Base-by-base conservation (phyloP, 2,113 vertebrate species). In the Ondatra zibethicus region DNA sequence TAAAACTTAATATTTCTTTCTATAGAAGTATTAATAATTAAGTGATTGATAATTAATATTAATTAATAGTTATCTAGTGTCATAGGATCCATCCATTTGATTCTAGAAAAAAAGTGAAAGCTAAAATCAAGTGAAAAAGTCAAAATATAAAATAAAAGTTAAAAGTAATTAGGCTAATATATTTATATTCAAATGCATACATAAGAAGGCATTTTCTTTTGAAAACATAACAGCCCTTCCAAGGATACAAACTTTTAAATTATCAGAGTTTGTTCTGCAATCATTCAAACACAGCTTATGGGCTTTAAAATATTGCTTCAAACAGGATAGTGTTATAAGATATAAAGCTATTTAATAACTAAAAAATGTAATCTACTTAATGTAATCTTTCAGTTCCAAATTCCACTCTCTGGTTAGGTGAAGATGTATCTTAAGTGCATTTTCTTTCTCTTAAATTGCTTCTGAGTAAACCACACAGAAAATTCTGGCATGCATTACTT, bases 311-410 rank as follows among this genome's bases (percentile, higher is more conserved):
- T 65, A 85, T 65, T 65, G n/a, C 1, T 39, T 13, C 66, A 91
- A 82, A 88, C 55, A 85, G 3, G 23, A 27, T 31, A 95, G 82
- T 82, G 39, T 2, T 97, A 89, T 77, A 77, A 88, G 72, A 95
- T 66, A 96, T 88, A 89, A 93, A 92, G 89, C 36, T 88, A 92
- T 96, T 98, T 97, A 81, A 81, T 96, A 98, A 93, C 82, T 96
- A 94, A 97, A 96, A 97, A 98, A 98, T 61, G n/a, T 86, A 96
- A 98, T 91, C 96, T 97, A 97, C 31, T 82, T 81, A 92, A 96
- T 94, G 47, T 84, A 97, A 98, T 97, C 95, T 96, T 50, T 95
- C 70, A 94, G 97, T 98, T 97, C 95, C 96, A 97, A 98, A 97
- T 98, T 97, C 97, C 11, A 94, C 87, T 95, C 78, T 50, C 72